Base-by-base conservation (phyloP, 2,797 vertebrate species). In the Lates japonicus region DNA sequence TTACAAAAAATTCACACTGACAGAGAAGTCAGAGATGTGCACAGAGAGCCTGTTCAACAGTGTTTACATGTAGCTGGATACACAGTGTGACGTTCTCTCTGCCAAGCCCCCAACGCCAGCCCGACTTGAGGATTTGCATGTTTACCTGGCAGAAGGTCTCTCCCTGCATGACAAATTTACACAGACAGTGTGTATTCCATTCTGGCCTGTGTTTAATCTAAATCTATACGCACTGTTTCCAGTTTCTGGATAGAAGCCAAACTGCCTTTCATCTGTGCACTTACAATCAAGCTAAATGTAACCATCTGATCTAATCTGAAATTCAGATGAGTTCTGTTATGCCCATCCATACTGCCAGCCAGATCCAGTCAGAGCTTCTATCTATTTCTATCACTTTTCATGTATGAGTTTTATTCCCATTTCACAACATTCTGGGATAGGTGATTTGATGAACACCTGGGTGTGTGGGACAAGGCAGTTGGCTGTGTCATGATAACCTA, bases 91-190 rank as follows among this genome's bases (percentile, higher is more conserved):
- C 0, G 17, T 33, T 63, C 49, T 42, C 29, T 16, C 20, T 65
- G 60, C 46, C 12, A 41, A 63, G 20, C 31, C 16, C 14, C 25
- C 19, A 2, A 20, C 14, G 17, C 19, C 31, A 16, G 62, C 68
- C 57, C 62, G 71, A 39, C 39, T 33, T 39, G 25, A 70, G 49
- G 31, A 70, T 73, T 48, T 80, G 48, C 41, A 46, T 35, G 48
- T 81, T 70, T 57, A 33, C 61, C 57, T 49, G 61, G 55, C 41
- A 46, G 33, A 48, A 52, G 57, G 13, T 51, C 60, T 65, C 58
- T 51, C 39, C 19, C 55, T 13, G 76, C 66, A 64, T 70, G 76
- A 71, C 52, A 83, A 31, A 81, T 74, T 65, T 7, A 42, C 75
- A 61, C 60, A 41, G 51, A 63, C 62, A 58, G 42, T 20, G 48